These are phyloP conservation scores for Ardeotis arabs DNA, from an alignment of 2,113 vertebrate species.

Conservation along the genomic window DNA sequence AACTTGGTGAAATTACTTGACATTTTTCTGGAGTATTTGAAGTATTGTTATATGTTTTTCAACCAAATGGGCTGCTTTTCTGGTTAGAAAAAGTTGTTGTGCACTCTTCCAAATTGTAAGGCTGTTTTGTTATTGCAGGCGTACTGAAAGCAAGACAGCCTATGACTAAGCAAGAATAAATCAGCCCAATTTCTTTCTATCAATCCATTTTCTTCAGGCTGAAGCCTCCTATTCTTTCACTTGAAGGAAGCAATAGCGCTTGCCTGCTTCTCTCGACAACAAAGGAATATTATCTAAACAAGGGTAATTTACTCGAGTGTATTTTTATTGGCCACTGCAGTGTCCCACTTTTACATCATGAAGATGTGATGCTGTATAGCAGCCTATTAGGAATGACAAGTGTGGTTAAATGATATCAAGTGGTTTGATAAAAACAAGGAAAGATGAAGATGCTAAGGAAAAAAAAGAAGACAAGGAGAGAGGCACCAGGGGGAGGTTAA, in stretches of 20 bases:
- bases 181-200: neutral
- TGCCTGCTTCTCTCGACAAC: neutral
- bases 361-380: neutral
- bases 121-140: neutral
- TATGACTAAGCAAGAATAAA: constrained; percentile 40
- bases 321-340: neutral
- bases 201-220: neutral
- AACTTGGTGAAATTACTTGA: neutral
- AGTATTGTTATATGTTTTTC: neutral
- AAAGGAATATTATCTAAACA: neutral
- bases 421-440: neutral
- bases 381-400: neutral
- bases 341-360: neutral
- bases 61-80: neutral
- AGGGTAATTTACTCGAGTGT: neutral
- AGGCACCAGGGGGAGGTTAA: neutral
- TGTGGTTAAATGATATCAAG: neutral
- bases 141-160: neutral
- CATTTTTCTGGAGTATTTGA: neutral
- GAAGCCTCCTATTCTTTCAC: neutral
- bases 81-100: neutral
- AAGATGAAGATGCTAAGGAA: neutral
- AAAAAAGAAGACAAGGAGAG: neutral
- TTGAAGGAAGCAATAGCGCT: neutral
- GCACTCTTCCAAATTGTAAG: neutral